Evolutionary conservation across 2,797 vertebrate species (phyloP).

Genomic region (Ceryle rudis): DNA sequence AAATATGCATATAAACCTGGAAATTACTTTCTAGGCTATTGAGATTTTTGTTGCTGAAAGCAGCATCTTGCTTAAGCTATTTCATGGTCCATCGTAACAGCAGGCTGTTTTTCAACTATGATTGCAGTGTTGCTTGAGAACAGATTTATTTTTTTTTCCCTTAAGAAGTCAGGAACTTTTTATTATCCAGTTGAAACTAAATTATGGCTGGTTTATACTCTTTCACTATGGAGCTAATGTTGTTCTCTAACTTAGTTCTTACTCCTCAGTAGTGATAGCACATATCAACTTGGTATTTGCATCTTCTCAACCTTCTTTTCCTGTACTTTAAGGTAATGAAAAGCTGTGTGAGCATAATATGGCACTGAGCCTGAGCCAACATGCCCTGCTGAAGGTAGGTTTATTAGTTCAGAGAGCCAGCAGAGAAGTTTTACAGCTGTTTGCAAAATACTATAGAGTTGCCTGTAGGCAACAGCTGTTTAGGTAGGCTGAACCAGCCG

Average conservation of each 20-base stretch:
- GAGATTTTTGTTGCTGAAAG: not conserved
- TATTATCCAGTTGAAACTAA: not conserved
- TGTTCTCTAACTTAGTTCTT: not conserved
- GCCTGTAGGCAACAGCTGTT: not conserved
- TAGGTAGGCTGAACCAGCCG: not conserved
- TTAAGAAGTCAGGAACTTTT: not conserved
- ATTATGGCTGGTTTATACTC: not conserved
- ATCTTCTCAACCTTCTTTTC: not conserved
- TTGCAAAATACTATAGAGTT: not conserved
- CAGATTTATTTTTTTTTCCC: not conserved
- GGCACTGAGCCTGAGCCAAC: not conserved
- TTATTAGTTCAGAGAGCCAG: not conserved
- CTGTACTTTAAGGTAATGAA: not conserved
- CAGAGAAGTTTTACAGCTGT: not conserved
- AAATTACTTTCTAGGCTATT: not conserved
- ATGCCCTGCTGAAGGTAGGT: not conserved
- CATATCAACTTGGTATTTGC: not conserved
- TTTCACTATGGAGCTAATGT: not conserved
- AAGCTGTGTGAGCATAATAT: rapidly evolving
- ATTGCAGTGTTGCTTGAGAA: not conserved
- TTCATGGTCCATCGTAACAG: not conserved
- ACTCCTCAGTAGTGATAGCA: not conserved
- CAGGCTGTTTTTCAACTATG: not conserved
- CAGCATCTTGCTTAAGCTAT: not conserved
- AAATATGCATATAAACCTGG: not conserved